Evolutionary conservation across 2,888 invertebrate genomes (phyloP), one percentile per base, ranked within the genome.

Genomic region (Hirudinaria manillensis): DNA sequence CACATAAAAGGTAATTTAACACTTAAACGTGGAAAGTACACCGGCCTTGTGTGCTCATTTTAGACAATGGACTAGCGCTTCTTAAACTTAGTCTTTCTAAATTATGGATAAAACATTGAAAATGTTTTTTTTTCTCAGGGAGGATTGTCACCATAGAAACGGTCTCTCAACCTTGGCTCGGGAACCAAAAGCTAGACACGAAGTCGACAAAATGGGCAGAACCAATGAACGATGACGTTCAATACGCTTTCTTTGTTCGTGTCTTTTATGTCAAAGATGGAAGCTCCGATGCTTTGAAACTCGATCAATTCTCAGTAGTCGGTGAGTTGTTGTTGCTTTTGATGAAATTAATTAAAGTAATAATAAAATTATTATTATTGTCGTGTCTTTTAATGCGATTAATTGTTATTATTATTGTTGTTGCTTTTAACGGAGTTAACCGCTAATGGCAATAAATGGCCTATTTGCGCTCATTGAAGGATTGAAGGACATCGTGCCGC

Each of bases 401-500:
- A 29, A 19, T 38, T 29, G 21, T 61, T 29, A 61, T 61, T 29
- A 61, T 61, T 29, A 61, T 61, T n/a, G 19, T 7, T 13, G 21
- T 29, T 10, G 21, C 21, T 1, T 13, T 55, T 10, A 21, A 13
- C 32, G 6, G n/a, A 13, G 24, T 36, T 6, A 24, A 13, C 45
- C 32, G 13, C 3, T 32, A 68, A 29, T n/a, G 6, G 7, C 29
- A 29, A 4, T 45, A 10, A 10, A 6, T 45, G 45, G 16, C 13
- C 45, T 45, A n/a, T n/a, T n/a, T n/a, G 45, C 16, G 16, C 10
- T 45, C 10, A 45, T 45, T 45, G 27, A 32, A 79, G 79, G 78
- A 16, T 61, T 78, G 24, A 76, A 76, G 72, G 77, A 79, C 61
- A 78, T 79, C 32, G 70, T 79, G 10, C 79, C 79, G 7, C 61